Evolutionary conservation across 2,797 vertebrate genomes (phyloP).

Genomic region (Lophotriccus pileatus): DNA sequence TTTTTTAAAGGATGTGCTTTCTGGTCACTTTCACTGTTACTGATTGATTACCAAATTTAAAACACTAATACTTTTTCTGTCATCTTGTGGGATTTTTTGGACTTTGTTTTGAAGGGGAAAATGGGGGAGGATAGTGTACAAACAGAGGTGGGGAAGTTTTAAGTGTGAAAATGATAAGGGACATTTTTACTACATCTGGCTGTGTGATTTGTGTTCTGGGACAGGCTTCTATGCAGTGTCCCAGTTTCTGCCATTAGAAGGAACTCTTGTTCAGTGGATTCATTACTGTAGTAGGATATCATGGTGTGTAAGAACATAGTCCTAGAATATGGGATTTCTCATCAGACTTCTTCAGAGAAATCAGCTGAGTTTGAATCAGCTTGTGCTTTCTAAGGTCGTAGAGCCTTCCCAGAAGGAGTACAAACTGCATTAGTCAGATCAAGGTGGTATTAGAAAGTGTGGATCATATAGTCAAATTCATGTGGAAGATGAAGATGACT

Average conservation of each 20-base stretch:
- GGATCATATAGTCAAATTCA: background rate
- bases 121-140: background rate
- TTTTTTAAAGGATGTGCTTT: background rate
- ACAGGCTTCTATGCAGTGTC: background rate
- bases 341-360: background rate
- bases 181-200: background rate
- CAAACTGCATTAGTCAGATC: background rate
- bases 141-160: background rate
- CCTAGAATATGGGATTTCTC: background rate
- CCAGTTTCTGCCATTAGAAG: background rate
- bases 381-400: background rate
- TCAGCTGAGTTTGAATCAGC: background rate
- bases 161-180: background rate
- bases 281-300: background rate
- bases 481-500: background rate
- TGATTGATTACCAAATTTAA: background rate
- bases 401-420: background rate
- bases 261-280: background rate
- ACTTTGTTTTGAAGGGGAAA: background rate
- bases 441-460: background rate
- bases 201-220: background rate
- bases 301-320: background rate
- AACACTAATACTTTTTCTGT: background rate
- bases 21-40: background rate
- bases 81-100: rapidly evolving